Conservation (phyloP, 1,140 invertebrate genomes). For the Drosophila hydei region DNA sequence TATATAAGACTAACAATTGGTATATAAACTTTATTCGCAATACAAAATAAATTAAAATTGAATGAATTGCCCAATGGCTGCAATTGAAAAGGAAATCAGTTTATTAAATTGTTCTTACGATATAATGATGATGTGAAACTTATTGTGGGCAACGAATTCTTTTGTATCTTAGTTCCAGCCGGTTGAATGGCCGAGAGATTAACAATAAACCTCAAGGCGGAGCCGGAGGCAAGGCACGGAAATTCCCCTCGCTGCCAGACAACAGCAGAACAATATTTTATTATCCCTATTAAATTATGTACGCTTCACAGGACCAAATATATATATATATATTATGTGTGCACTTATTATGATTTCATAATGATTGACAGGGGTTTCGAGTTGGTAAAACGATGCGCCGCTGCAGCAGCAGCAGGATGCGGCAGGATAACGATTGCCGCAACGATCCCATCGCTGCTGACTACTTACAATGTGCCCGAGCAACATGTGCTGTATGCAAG, state of each 20-base stretch:
- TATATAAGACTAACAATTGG: neutral
- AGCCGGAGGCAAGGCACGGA: slow-evolving; percentile 11
- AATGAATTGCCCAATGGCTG: neutral
- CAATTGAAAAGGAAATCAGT: slow-evolving; percentile 36
- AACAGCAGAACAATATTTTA: slow-evolving; percentile 36
- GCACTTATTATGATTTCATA: slow-evolving; percentile 62
- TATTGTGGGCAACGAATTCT: slow-evolving; percentile 36
- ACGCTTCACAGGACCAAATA: slow-evolving; percentile 57
- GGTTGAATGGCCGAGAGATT: slow-evolving; percentile 31
- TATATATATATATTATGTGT: slow-evolving; percentile 20
- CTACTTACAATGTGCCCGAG: neutral
- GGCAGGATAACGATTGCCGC: neutral
- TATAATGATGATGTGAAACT: slow-evolving; percentile 34
- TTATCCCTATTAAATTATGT: slow-evolving; percentile 69
- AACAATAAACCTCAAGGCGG: slow-evolving; percentile 37
- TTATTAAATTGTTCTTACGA: slow-evolving; percentile 35
- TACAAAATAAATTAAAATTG: neutral
- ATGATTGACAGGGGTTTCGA: slow-evolving; percentile 64
- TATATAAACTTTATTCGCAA: too few species aligned
- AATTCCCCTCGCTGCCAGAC: slow-evolving; percentile 26
- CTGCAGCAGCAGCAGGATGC: slow-evolving; percentile 19
- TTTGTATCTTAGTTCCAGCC: slow-evolving; percentile 36
- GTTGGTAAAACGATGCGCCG: slow-evolving; percentile 23
- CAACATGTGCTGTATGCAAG: neutral
- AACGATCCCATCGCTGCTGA: neutral